A percentile compares a stretch with the other conserved stretches of the same genome.
Conservation (phyloP, 2,888 invertebrate species). For the Laothoe populi region DNA sequence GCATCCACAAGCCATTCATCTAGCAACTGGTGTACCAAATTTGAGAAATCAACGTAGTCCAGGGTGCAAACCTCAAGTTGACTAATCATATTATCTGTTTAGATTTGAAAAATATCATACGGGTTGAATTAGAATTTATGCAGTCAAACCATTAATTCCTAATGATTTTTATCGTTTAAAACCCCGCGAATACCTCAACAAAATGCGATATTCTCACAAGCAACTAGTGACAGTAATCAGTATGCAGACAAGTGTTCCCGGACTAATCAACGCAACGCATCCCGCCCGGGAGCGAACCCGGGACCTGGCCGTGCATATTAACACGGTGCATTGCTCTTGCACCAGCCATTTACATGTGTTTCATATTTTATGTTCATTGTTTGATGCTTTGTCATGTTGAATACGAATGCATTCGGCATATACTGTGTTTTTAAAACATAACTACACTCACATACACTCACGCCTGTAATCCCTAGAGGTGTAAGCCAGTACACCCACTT, state of each 20-base stretch:
- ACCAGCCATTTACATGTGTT: constrained; percentile 11
- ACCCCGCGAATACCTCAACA: not conserved
- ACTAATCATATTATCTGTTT: no score
- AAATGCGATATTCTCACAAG: not conserved
- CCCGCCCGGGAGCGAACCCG: constrained; percentile 24
- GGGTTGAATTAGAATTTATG: no score
- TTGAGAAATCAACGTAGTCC: no score
- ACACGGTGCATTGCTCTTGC: constrained; percentile 14
- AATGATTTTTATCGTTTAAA: not conserved
- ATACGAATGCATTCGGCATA: not conserved
- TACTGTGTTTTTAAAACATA: no score
- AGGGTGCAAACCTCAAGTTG: no score
- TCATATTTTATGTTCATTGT: constrained; percentile 21
- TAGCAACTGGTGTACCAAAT: no score
- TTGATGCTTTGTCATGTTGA: constrained; percentile 13
- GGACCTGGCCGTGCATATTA: constrained; percentile 16
- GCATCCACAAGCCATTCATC: no score
- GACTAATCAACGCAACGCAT: constrained; percentile 30
- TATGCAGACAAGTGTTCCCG: constrained; percentile 6
- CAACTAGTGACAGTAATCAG: constrained; percentile 5
- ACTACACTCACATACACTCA: no score
- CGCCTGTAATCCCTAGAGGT: no score
- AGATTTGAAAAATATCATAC: no score
- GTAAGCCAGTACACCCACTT: no score
- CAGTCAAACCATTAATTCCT: no score